These are phyloP conservation scores for Zygothrica quintamaculata DNA, from an alignment of 2,888 invertebrate species.

Conservation along the genomic window DNA sequence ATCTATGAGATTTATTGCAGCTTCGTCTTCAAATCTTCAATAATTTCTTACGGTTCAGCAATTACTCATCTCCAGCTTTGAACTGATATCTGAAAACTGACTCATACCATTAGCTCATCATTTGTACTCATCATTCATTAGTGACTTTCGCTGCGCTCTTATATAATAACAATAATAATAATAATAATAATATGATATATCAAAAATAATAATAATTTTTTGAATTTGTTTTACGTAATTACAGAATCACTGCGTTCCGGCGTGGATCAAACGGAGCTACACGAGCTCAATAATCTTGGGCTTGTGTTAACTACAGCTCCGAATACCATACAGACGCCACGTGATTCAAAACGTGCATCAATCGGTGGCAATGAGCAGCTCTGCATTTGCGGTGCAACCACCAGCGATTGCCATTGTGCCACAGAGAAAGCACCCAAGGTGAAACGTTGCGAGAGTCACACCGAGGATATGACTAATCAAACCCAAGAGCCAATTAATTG, in stretches of 20 bases:
- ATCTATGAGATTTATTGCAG: slow-evolving; percentile 12
- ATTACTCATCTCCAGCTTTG: slow-evolving; percentile 44
- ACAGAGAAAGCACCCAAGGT: slow-evolving; percentile 58
- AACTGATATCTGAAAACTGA: slow-evolving; percentile 49
- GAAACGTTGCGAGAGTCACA: slow-evolving; percentile 47
- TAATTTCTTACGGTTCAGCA: slow-evolving; percentile 31
- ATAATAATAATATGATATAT: background rate
- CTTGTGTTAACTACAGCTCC: slow-evolving; percentile 20
- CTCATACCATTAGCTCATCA: slow-evolving; percentile 51
- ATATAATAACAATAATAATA: slow-evolving; percentile 14
- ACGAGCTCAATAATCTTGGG: slow-evolving; percentile 58
- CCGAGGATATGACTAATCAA: slow-evolving; percentile 10
- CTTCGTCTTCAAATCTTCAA: slow-evolving; percentile 9
- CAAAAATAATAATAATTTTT: background rate
- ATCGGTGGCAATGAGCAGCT: slow-evolving; percentile 45
- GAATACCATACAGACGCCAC: slow-evolving; percentile 28
- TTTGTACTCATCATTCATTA: slow-evolving; percentile 28
- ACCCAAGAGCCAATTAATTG: slow-evolving; percentile 16
- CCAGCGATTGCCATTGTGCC: slow-evolving; percentile 43
- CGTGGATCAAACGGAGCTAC: slow-evolving; percentile 65
- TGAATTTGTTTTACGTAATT: background rate
- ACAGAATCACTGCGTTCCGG: slow-evolving; percentile 68
- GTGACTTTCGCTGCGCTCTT: slow-evolving; percentile 48
- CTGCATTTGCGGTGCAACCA: slow-evolving; percentile 48
- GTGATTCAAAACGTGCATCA: slow-evolving; percentile 68